Evolutionary conservation across 2,113 vertebrate species (phyloP), one percentile per base, ranked within the genome.

Genomic region (Gallinago paraguaiae): DNA sequence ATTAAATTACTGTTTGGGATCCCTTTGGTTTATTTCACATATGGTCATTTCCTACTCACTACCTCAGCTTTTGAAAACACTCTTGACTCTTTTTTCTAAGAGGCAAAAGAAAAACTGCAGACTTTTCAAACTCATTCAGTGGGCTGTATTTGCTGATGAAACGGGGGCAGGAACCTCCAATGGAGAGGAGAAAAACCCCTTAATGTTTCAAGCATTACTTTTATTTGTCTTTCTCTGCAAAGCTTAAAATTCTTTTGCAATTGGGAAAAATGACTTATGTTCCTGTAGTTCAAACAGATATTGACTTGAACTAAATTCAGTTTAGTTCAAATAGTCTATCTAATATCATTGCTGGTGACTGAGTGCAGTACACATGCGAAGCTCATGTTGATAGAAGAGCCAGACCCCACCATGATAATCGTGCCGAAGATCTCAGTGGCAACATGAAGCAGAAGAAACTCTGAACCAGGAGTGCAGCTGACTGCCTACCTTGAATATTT

Each of bases 401-500:
- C 77, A 93, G 64, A 57, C 1, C 28, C 54, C 18, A 35, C 22
- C n/a, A 6, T 2, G 13, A 41, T 3, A 69, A 75, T 8, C 39
- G 12, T 33, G 37, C 45, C 65, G 30, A 20, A 60, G 46, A 54
- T 30, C 27, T 71, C 57, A 8, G 6, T 23, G 83, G 1, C 61
- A 77, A 64, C 39, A 60, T 15, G 83, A 48, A 82, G 18, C 35
- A 86, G 65, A 41, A 23, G 45, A 17, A 45, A 37, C 37, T 80
- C 56, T 75, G 33, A 35, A 25, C 20, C 74, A 82, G 28, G 43
- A 79, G 23, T 9, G 43, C 65, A 77, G 59, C 19, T 17, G 37
- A 20, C 76, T 86, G 76, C 89, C 80, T 97, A 99, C 99, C 99
- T 98, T 99, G 51, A 99, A 97, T 78, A 99, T 94, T 60, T 98